These are phyloP conservation scores for Tetropium fuscum DNA, from an alignment of 2,888 invertebrate genomes.

Conservation along the genomic window DNA sequence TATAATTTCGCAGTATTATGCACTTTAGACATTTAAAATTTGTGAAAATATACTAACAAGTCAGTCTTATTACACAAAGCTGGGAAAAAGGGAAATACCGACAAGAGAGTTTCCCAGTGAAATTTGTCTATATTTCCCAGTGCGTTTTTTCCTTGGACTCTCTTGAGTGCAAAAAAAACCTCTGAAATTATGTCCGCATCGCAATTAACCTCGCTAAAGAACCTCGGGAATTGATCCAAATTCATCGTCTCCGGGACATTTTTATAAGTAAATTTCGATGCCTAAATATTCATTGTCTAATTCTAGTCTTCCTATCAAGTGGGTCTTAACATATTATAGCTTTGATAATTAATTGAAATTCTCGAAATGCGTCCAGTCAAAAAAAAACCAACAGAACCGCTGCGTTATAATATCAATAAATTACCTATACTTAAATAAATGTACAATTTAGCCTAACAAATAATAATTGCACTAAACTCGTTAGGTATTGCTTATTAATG, in stretches of 20 bases:
- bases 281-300: slow-evolving; percentile 42
- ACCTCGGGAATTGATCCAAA: neutral
- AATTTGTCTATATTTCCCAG: slow-evolving; percentile 14
- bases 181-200: slow-evolving; percentile 8
- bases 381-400: neutral
- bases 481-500: slow-evolving; percentile 39
- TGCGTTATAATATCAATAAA: slow-evolving; percentile 13
- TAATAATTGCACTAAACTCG: slow-evolving; percentile 48
- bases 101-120: slow-evolving; percentile 4
- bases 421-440: slow-evolving; percentile 15
- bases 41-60: slow-evolving; percentile 48
- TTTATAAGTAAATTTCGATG: slow-evolving; percentile 37
- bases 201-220: slow-evolving; percentile 7
- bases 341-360: neutral
- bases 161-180: slow-evolving; percentile 2
- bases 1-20: slow-evolving; percentile 16
- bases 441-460: slow-evolving; percentile 27
- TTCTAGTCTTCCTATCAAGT: slow-evolving; percentile 11
- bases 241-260: neutral
- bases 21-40: slow-evolving; percentile 30
- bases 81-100: slow-evolving; percentile 30
- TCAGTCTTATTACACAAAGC: slow-evolving; percentile 57
- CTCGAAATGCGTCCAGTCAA: neutral
- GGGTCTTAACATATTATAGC: neutral
- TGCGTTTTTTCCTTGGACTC: slow-evolving; percentile 8